Percentiles rank a stretch among this genome's conserved stretches.
These are phyloP conservation scores for Anarrhichthys ocellatus DNA, from an alignment of 2,113 vertebrate species.

Conservation along the genomic window DNA sequence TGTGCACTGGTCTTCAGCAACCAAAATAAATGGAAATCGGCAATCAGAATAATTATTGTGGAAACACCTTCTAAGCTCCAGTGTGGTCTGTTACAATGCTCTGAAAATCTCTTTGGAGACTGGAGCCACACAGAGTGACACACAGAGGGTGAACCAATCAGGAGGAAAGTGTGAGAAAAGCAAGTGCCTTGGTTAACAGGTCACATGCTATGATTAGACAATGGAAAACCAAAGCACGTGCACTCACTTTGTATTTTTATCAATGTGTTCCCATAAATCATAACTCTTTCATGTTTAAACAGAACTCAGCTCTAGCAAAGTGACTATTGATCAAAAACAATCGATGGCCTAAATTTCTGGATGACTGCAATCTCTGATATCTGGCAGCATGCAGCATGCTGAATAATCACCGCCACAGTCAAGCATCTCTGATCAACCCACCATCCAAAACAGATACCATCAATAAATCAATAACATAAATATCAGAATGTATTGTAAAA, in stretches of 20 bases:
- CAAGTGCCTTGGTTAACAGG: not conserved
- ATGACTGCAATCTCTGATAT: slow-evolving; percentile 34
- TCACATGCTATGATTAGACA: not conserved
- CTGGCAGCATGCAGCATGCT: slow-evolving; percentile 20
- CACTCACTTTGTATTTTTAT: slow-evolving; percentile 47
- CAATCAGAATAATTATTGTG: slow-evolving; percentile 17
- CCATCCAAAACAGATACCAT: not conserved
- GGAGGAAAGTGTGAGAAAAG: not conserved
- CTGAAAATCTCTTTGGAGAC: slow-evolving; percentile 34
- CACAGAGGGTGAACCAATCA: not conserved
- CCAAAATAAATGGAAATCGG: slow-evolving; percentile 42
- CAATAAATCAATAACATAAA: slow-evolving; percentile 9
- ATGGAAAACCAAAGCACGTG: slow-evolving; percentile 44
- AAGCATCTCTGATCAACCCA: slow-evolving; percentile 22
- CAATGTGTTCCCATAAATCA: slow-evolving; percentile 53
- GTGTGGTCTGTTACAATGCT: slow-evolving; percentile 20
- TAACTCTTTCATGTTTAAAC: slow-evolving; percentile 49
- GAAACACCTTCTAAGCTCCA: slow-evolving; percentile 29
- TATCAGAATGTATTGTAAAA: slow-evolving; percentile 4
- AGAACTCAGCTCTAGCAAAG: slow-evolving; percentile 45
- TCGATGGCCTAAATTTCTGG: slow-evolving; percentile 60
- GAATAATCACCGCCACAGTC: slow-evolving; percentile 23
- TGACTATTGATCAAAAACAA: slow-evolving; percentile 60
- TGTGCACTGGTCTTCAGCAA: slow-evolving; percentile 9
- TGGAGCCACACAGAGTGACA: slow-evolving; percentile 1